Evolutionary conservation across 2,888 invertebrate genomes (phyloP).

Genomic region (Caenorhabditis auriculariae): DNA sequence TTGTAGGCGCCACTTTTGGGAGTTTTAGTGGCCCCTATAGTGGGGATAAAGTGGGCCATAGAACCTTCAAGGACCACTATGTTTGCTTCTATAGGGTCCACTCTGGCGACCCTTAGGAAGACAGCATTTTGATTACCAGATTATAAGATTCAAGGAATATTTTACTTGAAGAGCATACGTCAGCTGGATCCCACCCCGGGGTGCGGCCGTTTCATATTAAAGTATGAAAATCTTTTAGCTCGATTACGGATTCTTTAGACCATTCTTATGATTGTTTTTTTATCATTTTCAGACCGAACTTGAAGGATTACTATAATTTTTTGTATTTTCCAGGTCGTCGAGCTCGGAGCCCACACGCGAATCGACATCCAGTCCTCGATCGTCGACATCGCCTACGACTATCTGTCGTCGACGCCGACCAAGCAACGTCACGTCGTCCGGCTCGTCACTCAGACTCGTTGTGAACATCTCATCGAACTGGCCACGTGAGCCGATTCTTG

Average conservation of each 20-base stretch:
- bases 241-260: neutral
- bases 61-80: no score
- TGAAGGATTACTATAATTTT: no score
- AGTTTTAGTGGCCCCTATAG: no score
- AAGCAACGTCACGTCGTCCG: constrained; percentile 39
- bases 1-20: no score
- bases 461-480: constrained; percentile 39
- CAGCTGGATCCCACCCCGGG: no score
- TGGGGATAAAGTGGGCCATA: no score
- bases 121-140: no score
- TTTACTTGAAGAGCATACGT: no score
- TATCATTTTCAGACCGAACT: neutral
- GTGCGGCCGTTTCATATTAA: no score
- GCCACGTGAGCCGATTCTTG: constrained; percentile 26
- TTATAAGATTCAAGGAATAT: no score
- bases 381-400: constrained; percentile 48
- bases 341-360: constrained; percentile 21
- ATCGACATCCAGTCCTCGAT: constrained; percentile 40
- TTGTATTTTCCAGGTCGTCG: constrained; percentile 25
- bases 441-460: constrained; percentile 32
- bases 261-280: neutral
- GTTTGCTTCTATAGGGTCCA: no score
- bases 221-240: neutral
- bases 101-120: no score
- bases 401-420: constrained; percentile 23